phyloP scores from a whole-genome alignment of 2,113 vertebrate genomes.

The Chloropsis cyanopogon region DNA sequence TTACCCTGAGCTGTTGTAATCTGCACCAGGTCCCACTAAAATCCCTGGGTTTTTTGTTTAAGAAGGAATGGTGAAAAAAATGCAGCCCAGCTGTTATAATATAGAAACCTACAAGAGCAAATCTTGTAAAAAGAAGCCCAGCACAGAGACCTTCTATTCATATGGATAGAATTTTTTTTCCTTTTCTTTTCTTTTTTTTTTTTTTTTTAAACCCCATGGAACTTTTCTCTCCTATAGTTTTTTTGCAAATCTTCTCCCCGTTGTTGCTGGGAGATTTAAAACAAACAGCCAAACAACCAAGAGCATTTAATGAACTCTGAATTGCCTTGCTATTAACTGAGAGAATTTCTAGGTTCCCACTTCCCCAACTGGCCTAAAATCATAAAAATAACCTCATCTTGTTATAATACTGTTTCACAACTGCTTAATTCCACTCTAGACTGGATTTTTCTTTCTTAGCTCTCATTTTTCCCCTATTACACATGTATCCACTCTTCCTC shows the following conservation, averaged over 20 bases:
- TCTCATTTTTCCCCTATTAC: constrained; percentile 11
- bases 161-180: background rate
- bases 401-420: constrained; percentile 30
- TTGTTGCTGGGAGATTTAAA: constrained; percentile 63
- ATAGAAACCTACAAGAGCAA: background rate
- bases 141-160: background rate
- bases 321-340: constrained; percentile 26
- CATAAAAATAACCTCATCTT: constrained; percentile 27
- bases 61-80: constrained; percentile 28
- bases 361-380: constrained; percentile 35
- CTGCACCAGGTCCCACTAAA: background rate
- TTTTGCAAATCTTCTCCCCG: constrained; percentile 1
- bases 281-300: constrained; percentile 31
- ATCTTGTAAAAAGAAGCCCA: background rate
- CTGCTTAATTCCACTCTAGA: constrained; percentile 23
- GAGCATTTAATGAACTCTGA: constrained; percentile 37
- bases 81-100: constrained; percentile 30
- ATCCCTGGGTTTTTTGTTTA: background rate
- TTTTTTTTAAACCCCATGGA: background rate
- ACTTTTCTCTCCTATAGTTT: background rate
- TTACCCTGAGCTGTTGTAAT: constrained; percentile 24
- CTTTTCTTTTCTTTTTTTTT: background rate
- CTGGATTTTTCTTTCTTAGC: constrained; percentile 25
- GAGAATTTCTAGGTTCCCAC: constrained; percentile 55
- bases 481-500: constrained; percentile 27